Conservation (phyloP, 2,113 vertebrate species). For the Scytalopus superciliaris region DNA sequence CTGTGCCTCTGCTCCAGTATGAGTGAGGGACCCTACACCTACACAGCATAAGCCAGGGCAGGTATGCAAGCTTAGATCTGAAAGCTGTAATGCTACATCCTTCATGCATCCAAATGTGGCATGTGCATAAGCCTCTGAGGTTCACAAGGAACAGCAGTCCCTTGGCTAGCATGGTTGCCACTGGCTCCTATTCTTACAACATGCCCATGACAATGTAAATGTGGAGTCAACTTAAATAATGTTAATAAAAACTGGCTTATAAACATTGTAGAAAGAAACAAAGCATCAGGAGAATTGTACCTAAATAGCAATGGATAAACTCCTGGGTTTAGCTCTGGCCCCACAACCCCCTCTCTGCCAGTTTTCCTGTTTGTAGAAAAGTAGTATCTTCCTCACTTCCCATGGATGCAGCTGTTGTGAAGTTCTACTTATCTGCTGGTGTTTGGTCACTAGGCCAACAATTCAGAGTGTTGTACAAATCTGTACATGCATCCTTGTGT, state of each 20-base stretch:
- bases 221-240: neutral
- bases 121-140: neutral
- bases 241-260: neutral
- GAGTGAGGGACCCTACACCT: neutral
- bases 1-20: neutral
- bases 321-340: neutral
- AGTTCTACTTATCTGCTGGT: neutral
- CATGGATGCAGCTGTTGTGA: neutral
- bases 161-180: neutral
- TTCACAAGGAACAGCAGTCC: neutral
- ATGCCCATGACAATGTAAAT: fast-evolving
- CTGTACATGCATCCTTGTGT: neutral
- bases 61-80: neutral
- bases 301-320: neutral
- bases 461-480: neutral
- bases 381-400: neutral
- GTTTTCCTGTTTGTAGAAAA: neutral
- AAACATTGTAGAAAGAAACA: neutral
- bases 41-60: neutral
- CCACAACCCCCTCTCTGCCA: neutral
- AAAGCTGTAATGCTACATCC: neutral
- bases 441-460: neutral
- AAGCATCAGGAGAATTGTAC: neutral
- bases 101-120: neutral
- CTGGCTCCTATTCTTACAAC: neutral